Percentiles rank a stretch among this genome's conserved stretches.
Evolutionary conservation across 2,113 vertebrate genomes (phyloP).

Genomic region (Pantherophis guttatus): DNA sequence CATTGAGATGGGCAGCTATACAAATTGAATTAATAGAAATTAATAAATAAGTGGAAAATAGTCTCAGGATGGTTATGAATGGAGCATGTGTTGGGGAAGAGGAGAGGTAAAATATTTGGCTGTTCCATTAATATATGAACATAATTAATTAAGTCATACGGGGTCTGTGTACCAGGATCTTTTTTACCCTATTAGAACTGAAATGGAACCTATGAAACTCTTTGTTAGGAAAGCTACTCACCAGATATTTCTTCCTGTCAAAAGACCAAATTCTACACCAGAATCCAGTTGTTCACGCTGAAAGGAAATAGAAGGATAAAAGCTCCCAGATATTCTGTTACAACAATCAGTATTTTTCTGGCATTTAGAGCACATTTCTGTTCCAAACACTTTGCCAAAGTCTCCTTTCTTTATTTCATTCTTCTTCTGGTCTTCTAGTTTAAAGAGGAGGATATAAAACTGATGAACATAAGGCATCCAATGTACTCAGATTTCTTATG

Average conservation of each 20-base stretch:
- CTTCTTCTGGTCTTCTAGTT: conserved; percentile 50
- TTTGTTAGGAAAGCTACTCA: not conserved
- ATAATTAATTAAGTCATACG: not conserved
- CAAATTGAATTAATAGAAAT: not conserved
- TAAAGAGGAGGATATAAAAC: conserved; percentile 65
- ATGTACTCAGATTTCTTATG: conserved; percentile 48
- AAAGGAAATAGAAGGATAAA: conserved; percentile 52
- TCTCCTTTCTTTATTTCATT: conserved; percentile 30
- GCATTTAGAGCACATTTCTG: conserved; percentile 49
- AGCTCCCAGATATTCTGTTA: conserved; percentile 62
- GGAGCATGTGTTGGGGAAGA: not conserved
- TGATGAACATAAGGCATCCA: conserved; percentile 59
- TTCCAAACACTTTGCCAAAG: conserved; percentile 61
- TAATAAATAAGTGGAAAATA: not conserved
- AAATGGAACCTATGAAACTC: not conserved
- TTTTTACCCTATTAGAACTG: not conserved
- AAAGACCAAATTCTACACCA: conserved; percentile 50
- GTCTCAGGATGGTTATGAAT: not conserved
- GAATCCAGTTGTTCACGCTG: conserved; percentile 59
- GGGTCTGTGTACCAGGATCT: not conserved
- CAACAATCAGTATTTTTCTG: conserved; percentile 63
- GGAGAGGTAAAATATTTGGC: not conserved
- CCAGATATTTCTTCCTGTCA: conserved; percentile 44
- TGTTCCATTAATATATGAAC: not conserved
- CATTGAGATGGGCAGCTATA: not conserved